phyloP scores from a whole-genome alignment of 2,888 invertebrate species.

The Campoletis raptor region DNA sequence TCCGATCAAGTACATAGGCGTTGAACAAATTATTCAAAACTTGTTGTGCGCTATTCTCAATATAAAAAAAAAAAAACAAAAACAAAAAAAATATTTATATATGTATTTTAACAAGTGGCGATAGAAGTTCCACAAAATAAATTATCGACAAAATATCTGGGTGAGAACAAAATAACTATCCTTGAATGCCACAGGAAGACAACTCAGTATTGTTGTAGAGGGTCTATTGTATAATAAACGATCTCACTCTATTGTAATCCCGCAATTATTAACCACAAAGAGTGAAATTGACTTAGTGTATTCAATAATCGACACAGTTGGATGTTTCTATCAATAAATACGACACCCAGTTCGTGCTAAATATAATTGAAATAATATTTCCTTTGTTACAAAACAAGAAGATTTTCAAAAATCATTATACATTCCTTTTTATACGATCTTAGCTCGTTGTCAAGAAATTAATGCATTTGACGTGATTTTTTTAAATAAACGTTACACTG shows the following conservation, averaged over 20 bases:
- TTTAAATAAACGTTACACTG: not conserved
- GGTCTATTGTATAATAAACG: not conserved
- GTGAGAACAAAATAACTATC: constrained; percentile 6
- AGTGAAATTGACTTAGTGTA: constrained; percentile 42
- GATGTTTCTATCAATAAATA: constrained; percentile 17
- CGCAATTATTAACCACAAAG: constrained; percentile 32
- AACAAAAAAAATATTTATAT: not conserved
- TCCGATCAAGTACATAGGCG: constrained; percentile 49
- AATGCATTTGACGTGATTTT: not conserved
- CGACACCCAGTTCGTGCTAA: not conserved
- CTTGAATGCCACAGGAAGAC: not conserved
- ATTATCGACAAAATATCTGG: not conserved
- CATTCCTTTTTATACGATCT: not conserved
- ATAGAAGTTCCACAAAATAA: not conserved
- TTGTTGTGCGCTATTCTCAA: not conserved
- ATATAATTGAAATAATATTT: not conserved
- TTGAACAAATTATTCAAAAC: constrained; percentile 54
- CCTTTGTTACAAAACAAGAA: not conserved
- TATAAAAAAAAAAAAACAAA: not conserved
- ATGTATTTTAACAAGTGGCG: not conserved
- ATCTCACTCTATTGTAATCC: not conserved
- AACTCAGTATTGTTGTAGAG: not conserved
- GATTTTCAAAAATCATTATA: not conserved
- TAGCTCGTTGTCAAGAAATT: not conserved
- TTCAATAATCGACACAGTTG: constrained; percentile 51